phyloP scores from a whole-genome alignment of 2,888 invertebrate species.

The Ophion costatus region DNA sequence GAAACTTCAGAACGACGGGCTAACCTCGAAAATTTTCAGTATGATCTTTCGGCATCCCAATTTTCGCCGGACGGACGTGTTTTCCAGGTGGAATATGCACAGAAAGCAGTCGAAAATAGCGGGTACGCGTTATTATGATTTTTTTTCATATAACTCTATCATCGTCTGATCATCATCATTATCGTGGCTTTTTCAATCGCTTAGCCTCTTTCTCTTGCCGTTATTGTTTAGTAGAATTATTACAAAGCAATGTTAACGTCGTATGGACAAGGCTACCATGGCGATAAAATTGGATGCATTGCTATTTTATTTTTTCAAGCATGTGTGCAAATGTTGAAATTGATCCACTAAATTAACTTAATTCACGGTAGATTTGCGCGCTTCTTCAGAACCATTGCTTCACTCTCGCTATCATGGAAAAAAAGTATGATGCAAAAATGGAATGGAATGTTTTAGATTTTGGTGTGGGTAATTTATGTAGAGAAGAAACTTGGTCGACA shows the following conservation, averaged over 20 bases:
- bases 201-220: background rate
- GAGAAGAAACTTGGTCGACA: background rate
- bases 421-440: no score
- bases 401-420: no score
- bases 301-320: no score
- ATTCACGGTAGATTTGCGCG: no score
- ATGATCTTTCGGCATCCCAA: constrained; percentile 99
- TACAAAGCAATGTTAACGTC: background rate
- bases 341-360: no score
- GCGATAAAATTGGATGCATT: no score
- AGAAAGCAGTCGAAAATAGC: constrained; percentile 99
- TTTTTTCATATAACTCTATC: background rate
- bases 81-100: constrained; percentile 99
- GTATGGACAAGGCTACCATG: no score
- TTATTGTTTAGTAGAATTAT: background rate
- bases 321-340: no score
- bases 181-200: background rate
- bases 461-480: background rate
- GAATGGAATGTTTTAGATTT: background rate
- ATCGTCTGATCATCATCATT: background rate
- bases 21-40: constrained; percentile 86
- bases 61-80: constrained; percentile 99
- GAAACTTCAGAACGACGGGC: constrained; percentile 13
- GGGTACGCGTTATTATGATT: constrained; percentile 86
- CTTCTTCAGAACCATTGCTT: no score